Evolutionary conservation across 1,140 invertebrate genomes (phyloP).

Genomic region (Tetramorium parvispinum): DNA sequence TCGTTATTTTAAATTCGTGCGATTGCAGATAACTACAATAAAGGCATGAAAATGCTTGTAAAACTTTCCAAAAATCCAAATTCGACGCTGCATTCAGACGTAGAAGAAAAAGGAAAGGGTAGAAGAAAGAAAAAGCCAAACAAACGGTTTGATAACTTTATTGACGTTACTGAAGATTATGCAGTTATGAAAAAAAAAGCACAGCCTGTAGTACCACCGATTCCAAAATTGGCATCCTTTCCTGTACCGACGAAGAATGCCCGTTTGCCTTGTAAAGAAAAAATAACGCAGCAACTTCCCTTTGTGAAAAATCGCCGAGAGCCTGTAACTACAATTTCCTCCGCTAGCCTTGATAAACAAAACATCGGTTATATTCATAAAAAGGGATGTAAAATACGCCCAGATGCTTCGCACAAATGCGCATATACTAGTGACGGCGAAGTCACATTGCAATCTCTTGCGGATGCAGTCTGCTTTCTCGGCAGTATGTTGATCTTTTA

Average conservation of each 20-base stretch:
- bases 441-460: constrained; percentile 4
- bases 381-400: neutral
- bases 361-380: neutral
- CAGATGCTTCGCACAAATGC: neutral
- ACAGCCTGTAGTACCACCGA: neutral
- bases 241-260: neutral
- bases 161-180: neutral
- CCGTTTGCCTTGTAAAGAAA: neutral
- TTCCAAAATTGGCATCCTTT: neutral
- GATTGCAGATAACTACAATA: constrained; percentile 2
- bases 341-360: neutral
- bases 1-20: neutral
- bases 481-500: neutral
- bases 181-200: neutral
- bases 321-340: neutral
- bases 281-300: neutral
- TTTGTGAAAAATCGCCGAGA: neutral
- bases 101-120: constrained; percentile 4
- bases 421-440: neutral
- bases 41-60: neutral
- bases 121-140: neutral
- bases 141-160: neutral
- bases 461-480: neutral
- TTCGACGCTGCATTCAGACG: neutral
- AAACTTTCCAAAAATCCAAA: constrained; percentile 24